phyloP scores from a whole-genome alignment of 2,888 invertebrate species.

The Dryadula phaetusa region DNA sequence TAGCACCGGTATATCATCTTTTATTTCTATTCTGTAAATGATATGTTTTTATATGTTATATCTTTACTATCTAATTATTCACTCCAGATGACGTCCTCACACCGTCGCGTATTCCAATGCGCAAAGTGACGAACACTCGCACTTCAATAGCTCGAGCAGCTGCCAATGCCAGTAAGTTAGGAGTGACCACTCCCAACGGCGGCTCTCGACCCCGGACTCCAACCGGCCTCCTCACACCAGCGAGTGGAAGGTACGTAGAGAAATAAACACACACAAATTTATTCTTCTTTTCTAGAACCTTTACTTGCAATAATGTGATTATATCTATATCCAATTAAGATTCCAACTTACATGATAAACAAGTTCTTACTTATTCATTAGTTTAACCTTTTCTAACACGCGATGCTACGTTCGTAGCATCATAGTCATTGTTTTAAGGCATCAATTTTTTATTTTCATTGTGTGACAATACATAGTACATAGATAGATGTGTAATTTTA shows the following conservation, averaged over 20 bases:
- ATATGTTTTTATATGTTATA: background rate
- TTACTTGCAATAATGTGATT: background rate
- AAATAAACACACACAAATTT: background rate
- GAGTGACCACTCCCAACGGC: constrained; percentile 85
- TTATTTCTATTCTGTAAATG: background rate
- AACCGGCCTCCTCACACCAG: constrained; percentile 90
- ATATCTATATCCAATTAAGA: constrained; percentile 19
- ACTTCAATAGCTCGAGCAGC: constrained; percentile 83
- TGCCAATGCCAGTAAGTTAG: constrained; percentile 85
- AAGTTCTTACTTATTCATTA: background rate
- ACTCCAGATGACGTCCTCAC: constrained; percentile 88
- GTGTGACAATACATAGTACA: background rate
- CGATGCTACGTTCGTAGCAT: background rate
- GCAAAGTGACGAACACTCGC: constrained; percentile 86
- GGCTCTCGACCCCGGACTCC: constrained; percentile 89
- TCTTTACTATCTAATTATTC: background rate
- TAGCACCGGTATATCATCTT: constrained; percentile 88
- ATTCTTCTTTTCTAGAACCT: background rate
- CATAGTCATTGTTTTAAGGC: background rate
- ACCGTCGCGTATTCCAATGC: constrained; percentile 92
- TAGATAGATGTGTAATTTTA: background rate
- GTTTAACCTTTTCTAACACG: background rate
- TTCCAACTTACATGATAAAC: constrained; percentile 2
- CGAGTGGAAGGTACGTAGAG: constrained; percentile 87
- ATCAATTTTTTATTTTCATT: constrained; percentile 1